Evolutionary conservation across 1,140 invertebrate species (phyloP).

Genomic region (Philaenus spumarius): DNA sequence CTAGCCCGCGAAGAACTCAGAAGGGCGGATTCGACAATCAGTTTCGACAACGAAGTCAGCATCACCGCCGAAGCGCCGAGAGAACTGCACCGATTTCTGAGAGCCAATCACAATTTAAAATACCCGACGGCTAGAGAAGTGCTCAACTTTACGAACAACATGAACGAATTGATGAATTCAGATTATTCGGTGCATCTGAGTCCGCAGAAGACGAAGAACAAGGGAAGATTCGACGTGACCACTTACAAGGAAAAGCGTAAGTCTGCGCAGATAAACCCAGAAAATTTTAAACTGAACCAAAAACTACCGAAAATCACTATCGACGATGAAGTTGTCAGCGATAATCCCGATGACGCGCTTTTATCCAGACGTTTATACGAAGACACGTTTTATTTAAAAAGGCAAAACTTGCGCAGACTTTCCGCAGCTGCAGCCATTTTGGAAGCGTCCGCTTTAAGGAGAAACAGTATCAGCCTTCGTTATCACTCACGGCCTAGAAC

Average conservation of each 20-base stretch:
- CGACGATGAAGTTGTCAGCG: background rate
- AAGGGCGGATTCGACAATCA: slow-evolving; percentile 32
- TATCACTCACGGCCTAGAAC: slow-evolving; percentile 16
- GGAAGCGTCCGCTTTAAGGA: slow-evolving; percentile 1
- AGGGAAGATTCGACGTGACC: slow-evolving; percentile 7
- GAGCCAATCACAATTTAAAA: slow-evolving; percentile 61
- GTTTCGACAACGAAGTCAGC: slow-evolving; percentile 28
- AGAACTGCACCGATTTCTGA: slow-evolving; percentile 37
- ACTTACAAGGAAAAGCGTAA: slow-evolving; percentile 7
- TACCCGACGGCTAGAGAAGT: slow-evolving; percentile 70
- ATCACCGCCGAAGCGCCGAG: slow-evolving; percentile 22
- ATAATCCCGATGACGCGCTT: slow-evolving; percentile 3
- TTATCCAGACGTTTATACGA: background rate
- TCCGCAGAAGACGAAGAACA: background rate
- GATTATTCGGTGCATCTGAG: background rate
- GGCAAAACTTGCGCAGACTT: background rate
- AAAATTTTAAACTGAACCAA: background rate
- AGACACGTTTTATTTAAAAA: background rate
- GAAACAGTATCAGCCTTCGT: slow-evolving; percentile 9
- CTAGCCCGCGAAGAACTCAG: slow-evolving; percentile 39
- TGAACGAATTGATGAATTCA: slow-evolving; percentile 29
- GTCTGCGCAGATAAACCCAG: background rate
- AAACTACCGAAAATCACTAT: background rate
- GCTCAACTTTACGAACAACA: slow-evolving; percentile 53
- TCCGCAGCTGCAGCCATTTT: slow-evolving; percentile 4